Conservation (phyloP, 2,113 vertebrate genomes). For the Alces alces region DNA sequence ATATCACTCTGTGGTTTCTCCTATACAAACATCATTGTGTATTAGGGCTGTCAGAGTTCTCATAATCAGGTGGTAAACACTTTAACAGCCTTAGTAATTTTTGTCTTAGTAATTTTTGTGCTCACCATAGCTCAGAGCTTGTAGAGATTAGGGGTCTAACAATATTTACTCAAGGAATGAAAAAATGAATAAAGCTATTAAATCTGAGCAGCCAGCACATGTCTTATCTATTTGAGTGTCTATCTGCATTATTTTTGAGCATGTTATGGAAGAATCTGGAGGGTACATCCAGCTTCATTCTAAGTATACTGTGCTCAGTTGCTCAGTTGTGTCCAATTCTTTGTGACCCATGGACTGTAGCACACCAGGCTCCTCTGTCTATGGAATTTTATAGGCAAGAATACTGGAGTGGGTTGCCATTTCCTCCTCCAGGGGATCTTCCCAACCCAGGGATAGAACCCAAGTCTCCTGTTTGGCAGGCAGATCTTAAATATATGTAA, state of each 20-base stretch:
- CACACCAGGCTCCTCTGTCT: background rate
- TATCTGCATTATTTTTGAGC: background rate
- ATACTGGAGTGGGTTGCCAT: background rate
- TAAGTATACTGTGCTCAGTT: background rate
- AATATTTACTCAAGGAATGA: constrained; percentile 14
- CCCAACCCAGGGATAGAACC: background rate
- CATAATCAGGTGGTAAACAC: background rate
- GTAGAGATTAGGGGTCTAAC: background rate
- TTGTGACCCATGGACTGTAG: background rate
- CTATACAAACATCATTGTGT: background rate
- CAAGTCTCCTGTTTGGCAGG: background rate
- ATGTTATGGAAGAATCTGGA: background rate
- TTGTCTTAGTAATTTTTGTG: background rate
- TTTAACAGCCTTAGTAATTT: background rate
- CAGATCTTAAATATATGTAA: background rate
- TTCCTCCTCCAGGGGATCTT: background rate
- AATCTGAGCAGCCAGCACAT: background rate
- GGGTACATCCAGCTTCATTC: background rate
- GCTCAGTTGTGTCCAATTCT: background rate
- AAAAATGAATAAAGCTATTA: background rate
- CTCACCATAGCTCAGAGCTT: background rate
- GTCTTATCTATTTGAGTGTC: background rate
- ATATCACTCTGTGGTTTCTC: background rate
- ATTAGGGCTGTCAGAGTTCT: background rate
- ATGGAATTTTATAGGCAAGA: background rate